Base-by-base conservation (phyloP, 2,797 vertebrate genomes). In the Trachops cirrhosus region DNA sequence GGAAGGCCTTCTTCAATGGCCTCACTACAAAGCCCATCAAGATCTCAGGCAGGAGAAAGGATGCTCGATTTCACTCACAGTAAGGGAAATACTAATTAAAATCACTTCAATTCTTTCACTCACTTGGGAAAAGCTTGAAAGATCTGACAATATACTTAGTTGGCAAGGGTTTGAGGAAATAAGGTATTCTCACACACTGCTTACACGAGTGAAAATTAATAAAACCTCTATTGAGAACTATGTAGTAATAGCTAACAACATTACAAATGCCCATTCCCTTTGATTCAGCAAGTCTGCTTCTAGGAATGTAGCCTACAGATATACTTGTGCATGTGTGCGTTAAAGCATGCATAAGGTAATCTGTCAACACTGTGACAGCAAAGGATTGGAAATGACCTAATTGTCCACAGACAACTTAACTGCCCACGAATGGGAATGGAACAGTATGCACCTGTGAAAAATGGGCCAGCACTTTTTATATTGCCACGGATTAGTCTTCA, bases 51-150 rank as follows among this genome's bases (percentile, higher is more conserved):
- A 34, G 1, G 18, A 71, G 39, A 70, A 39, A 79, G 24, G 46
- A 93, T 9, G 59, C 62, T 64, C 3, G 1, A 71, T 74, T 87
- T 84, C 48, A 86, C 37, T 48, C 75, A 75, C 3, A 77, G 73
- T 57, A 91, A 78, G 41, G 85, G 68, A 79, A 89, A 85, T 46
- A 59, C 54, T 26, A 87, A 84, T 71, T 73, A 82, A 89, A 91
- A 87, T 57, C 85, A 77, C 19, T 94, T 16, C 64, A 50, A n/a
- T 80, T 86, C 79, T 88, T 97, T 83, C 46, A 15, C n/a, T 91
- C 68, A 85, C 48, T 78, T 83, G 79, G 44, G 29, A 77, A 94
- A 93, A 91, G 85, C 50, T 59, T 16, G 7, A 91, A 78, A 83
- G 3, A 9, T 59, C 0, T 82, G 16, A 95, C 59, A 70, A 80